Evolutionary conservation across 2,113 vertebrate genomes (phyloP).

Genomic region (Acanthisitta chloris): DNA sequence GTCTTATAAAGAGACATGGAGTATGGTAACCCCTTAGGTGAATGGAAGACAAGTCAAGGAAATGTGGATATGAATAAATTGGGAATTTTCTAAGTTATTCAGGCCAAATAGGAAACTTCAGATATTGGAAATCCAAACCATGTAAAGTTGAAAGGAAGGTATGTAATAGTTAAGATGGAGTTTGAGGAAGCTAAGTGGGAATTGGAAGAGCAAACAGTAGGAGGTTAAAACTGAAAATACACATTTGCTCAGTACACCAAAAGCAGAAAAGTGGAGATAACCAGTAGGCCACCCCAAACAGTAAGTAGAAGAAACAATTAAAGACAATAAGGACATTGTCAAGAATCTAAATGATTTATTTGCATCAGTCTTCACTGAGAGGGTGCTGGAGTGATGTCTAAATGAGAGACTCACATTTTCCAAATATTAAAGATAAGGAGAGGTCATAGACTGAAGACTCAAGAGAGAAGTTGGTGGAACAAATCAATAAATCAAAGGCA

Average conservation of each 20-base stretch:
- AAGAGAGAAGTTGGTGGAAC: conserved; percentile 10
- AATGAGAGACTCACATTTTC: conserved; percentile 28
- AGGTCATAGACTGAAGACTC: background rate
- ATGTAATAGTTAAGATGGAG: background rate
- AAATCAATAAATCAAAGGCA: conserved; percentile 47
- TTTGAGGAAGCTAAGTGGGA: background rate
- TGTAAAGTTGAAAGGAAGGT: background rate
- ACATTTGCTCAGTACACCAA: background rate
- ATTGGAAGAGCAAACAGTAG: background rate
- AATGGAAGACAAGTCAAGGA: background rate
- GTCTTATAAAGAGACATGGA: background rate
- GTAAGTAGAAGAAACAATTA: conserved; percentile 13
- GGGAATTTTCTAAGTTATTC: background rate
- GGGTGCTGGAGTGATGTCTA: conserved; percentile 8
- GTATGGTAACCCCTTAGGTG: background rate
- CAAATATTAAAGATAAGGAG: conserved; percentile 49
- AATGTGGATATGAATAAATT: background rate
- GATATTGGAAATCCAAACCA: background rate
- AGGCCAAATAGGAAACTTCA: background rate
- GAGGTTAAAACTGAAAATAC: conserved; percentile 7
- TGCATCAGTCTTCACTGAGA: conserved; percentile 40
- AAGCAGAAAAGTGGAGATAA: background rate
- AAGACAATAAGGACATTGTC: conserved; percentile 36
- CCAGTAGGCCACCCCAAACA: background rate
- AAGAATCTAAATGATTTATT: conserved; percentile 64